A percentile compares a stretch with the other conserved stretches of the same genome.
Conservation (phyloP, 2,888 invertebrate genomes). For the Augochlorella aurata region DNA sequence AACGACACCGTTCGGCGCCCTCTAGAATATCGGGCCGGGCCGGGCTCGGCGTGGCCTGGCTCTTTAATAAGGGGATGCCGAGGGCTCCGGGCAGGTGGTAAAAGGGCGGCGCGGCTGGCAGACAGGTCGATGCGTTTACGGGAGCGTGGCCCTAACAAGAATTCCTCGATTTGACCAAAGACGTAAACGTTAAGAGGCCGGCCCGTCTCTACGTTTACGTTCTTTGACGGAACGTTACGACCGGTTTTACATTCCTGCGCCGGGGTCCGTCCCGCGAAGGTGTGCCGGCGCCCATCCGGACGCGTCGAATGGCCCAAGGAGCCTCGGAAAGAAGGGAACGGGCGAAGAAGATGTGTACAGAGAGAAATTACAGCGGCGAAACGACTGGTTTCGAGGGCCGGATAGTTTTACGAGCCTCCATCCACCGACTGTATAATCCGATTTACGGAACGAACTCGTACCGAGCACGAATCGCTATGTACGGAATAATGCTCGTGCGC, state of each 20-base stretch:
- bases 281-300: neutral
- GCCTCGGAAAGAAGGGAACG: slow-evolving; percentile 2
- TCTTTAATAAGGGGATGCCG: slow-evolving; percentile 76
- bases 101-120: neutral
- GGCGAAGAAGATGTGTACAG: slow-evolving; percentile 17
- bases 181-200: slow-evolving; percentile 71
- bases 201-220: slow-evolving; percentile 33
- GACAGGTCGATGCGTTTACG: slow-evolving; percentile 59
- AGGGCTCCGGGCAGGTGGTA: slow-evolving; percentile 72
- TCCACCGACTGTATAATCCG: slow-evolving; percentile 49
- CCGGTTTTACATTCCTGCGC: slow-evolving; percentile 53
- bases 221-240: slow-evolving; percentile 59
- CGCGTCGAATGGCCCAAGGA: slow-evolving; percentile 1
- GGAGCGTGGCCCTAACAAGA: slow-evolving; percentile 57
- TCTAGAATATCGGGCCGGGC: neutral
- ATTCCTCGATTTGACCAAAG: slow-evolving; percentile 59
- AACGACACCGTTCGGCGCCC: neutral
- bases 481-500: slow-evolving; percentile 24
- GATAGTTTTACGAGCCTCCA: slow-evolving; percentile 51
- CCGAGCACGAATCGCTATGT: slow-evolving; percentile 29
- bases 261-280: neutral
- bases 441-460: slow-evolving; percentile 50
- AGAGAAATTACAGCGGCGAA: slow-evolving; percentile 48
- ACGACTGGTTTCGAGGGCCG: slow-evolving; percentile 41
- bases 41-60: slow-evolving; percentile 23